These are phyloP conservation scores for Taphrorychus bicolor DNA, from an alignment of 2,888 invertebrate species.

Conservation along the genomic window DNA sequence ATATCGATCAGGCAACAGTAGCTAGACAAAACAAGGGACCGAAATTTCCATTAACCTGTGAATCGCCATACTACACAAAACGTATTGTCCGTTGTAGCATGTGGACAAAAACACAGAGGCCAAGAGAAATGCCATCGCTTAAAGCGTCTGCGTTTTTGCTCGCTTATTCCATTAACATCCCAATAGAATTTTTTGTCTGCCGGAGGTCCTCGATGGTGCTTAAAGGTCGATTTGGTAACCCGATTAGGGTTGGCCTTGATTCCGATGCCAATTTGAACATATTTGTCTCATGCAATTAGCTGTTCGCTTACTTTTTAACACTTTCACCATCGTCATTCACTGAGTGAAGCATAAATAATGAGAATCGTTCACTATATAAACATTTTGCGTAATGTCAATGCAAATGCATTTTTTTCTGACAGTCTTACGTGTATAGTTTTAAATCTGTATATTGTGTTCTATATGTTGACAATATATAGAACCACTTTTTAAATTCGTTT, in stretches of 20 bases:
- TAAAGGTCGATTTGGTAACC: slow-evolving; percentile 2
- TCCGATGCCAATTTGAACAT: not conserved
- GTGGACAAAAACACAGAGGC: slow-evolving; percentile 14
- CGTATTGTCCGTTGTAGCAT: not conserved
- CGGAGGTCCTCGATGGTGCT: not conserved
- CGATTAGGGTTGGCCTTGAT: slow-evolving; percentile 1
- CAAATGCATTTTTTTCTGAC: too few species aligned
- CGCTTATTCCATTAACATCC: slow-evolving; percentile 7
- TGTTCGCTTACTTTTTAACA: too few species aligned
- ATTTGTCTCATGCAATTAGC: too few species aligned
- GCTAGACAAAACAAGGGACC: not conserved
- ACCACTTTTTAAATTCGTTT: too few species aligned
- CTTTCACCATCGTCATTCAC: too few species aligned
- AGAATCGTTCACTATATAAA: too few species aligned
- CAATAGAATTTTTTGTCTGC: slow-evolving; percentile 7
- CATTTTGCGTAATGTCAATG: too few species aligned
- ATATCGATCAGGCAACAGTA: not conserved
- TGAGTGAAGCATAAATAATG: too few species aligned
- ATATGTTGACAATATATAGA: too few species aligned
- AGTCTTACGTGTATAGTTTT: too few species aligned
- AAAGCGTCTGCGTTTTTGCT: slow-evolving; percentile 15
- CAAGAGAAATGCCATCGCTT: slow-evolving; percentile 23
- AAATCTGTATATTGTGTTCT: too few species aligned
- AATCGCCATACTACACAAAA: not conserved
- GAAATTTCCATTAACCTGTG: not conserved